Base-by-base conservation (phyloP, 64 coral and sea anemone genomes). In the Montipora cactus region DNA sequence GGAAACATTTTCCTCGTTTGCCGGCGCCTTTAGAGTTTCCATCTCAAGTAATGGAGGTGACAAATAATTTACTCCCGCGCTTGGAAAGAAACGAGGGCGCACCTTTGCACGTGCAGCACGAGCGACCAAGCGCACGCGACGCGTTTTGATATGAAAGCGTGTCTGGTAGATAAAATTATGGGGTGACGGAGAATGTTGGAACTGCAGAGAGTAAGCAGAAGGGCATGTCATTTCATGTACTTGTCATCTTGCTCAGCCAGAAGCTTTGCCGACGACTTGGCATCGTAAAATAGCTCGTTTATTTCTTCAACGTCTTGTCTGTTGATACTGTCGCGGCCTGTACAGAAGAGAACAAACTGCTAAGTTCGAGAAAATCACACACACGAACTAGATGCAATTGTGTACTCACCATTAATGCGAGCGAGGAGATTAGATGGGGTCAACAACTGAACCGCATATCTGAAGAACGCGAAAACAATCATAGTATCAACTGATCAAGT, bases 221-320 rank as follows among this genome's bases (percentile, higher is more conserved):
- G 12, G 7, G 13, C 48, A 21, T 10, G 11, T 92, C 79, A 99
- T 45, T 99, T 89, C 98, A 99, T 99, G 76, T 99, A 99, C 48
- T 99, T 99, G 84, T 99, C 98, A 67, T 88, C 98, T 25, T 99
- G 95, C 22, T 99, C 98, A 5, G 98, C 98, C 20, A 99, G 79
- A 15, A 99, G 92, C 94, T 99, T 99, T 2, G 95, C 98, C 77
- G 98, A 99, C 0, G 98, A 94, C 46, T 99, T 99, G 48, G 95
- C 98, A 75, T 99, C 98, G 53, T 92, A 99, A 88, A 99, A 99
- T 71, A 99, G 76, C 79, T 99, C 98, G 74, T 92, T 96, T 13
- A 96, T 99, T 91, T 99, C 98, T 80, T 99, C 98, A 75, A 94
- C 90, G 76, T 99, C 98, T n/a, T 92, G 79, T 88, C 89, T 99